Percentiles rank a stretch among this genome's conserved stretches.
Conservation (phyloP, 2,113 vertebrate genomes). For the Malurus melanocephalus region DNA sequence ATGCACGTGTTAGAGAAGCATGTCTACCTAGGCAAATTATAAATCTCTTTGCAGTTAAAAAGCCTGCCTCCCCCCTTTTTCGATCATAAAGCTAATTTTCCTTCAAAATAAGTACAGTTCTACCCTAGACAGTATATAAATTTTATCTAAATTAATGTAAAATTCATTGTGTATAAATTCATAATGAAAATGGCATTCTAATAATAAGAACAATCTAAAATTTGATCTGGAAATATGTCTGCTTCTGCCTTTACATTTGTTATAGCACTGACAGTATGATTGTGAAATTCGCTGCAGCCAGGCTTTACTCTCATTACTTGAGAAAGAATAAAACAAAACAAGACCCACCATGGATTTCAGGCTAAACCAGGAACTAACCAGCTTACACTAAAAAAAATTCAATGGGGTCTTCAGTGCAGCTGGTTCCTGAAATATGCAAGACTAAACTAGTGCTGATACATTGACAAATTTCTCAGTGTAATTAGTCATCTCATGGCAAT, state of each 20-base stretch:
- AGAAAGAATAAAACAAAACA: neutral
- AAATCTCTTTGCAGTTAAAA: neutral
- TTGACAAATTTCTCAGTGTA: neutral
- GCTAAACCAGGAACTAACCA: neutral
- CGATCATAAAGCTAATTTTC: neutral
- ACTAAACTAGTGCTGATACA: neutral
- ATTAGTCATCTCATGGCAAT: neutral
- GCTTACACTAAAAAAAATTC: neutral
- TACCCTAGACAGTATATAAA: neutral
- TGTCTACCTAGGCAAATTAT: neutral
- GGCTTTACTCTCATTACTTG: neutral
- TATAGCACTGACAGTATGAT: neutral
- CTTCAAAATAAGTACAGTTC: neutral
- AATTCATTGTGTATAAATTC: neutral
- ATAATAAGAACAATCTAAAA: neutral
- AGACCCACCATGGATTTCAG: neutral
- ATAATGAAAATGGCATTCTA: neutral
- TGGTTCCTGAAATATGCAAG: neutral
- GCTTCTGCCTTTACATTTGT: neutral
- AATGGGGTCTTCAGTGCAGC: rapidly evolving
- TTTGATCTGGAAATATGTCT: neutral
- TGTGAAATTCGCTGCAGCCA: neutral
- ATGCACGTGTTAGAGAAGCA: neutral
- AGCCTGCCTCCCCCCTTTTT: rapidly evolving
- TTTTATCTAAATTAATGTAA: neutral